Evolutionary conservation across 2,888 invertebrate genomes (phyloP).

Genomic region (Ellobium chinense): DNA sequence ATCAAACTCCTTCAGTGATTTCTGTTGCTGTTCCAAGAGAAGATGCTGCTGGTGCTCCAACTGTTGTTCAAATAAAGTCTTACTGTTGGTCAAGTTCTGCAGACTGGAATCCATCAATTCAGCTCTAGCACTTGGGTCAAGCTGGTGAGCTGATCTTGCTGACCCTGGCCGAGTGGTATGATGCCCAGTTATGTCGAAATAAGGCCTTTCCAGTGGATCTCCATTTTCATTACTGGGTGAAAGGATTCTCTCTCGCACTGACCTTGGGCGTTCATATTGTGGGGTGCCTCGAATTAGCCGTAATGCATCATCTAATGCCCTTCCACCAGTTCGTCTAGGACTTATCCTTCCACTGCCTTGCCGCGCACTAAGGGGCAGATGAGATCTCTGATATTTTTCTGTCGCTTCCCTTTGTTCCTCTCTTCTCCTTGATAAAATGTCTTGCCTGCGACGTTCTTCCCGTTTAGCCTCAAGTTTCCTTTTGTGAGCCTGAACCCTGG

Average conservation of each 20-base stretch:
- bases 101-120: conserved; percentile 69
- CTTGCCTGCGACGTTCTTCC: conserved; percentile 74
- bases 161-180: conserved; percentile 47
- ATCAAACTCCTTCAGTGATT: conserved; percentile 69
- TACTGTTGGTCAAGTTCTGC: conserved; percentile 69
- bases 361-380: conserved; percentile 55
- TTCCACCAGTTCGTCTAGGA: conserved; percentile 44
- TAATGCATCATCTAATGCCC: conserved; percentile 70
- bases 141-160: conserved; percentile 2
- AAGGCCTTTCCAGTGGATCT: conserved; percentile 63
- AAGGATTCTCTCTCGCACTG: conserved; percentile 40
- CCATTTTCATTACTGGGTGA: conserved; percentile 51
- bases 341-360: conserved; percentile 40
- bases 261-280: conserved; percentile 37
- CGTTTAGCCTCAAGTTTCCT: conserved; percentile 64
- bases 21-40: conserved; percentile 69
- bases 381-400: conserved; percentile 73
- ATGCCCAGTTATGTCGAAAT: conserved; percentile 48
- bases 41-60: conserved; percentile 72
- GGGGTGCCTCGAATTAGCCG: conserved; percentile 63
- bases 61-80: conserved; percentile 74
- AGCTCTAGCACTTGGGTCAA: conserved; percentile 28
- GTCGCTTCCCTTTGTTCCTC: conserved; percentile 74
- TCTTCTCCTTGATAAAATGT: conserved; percentile 69
- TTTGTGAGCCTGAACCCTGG: conserved; percentile 68